These are phyloP conservation scores for Helobdella robusta DNA, from an alignment of 2,888 invertebrate genomes.

Conservation along the genomic window DNA sequence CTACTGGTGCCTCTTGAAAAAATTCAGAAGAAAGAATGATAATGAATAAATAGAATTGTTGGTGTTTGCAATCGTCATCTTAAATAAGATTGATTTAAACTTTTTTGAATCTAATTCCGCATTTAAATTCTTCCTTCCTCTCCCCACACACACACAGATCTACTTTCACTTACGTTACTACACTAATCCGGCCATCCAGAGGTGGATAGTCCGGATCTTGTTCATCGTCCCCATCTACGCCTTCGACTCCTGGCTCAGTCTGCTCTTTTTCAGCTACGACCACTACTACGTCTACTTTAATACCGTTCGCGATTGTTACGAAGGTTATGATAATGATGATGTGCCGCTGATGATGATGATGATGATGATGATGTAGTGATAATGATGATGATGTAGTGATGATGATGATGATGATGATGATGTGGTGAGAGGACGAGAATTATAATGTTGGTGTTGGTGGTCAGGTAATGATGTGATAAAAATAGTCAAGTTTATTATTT, in stretches of 20 bases:
- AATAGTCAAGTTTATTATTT: neutral
- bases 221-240: constrained; percentile 99
- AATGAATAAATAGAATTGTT: too few species aligned
- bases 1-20: too few species aligned
- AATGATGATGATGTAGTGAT: neutral
- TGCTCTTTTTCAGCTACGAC: constrained; percentile 93
- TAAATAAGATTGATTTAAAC: too few species aligned
- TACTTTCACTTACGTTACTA: constrained; percentile 97
- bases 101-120: too few species aligned
- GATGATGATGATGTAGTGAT: neutral
- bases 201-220: constrained; percentile 96
- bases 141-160: too few species aligned
- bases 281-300: constrained; percentile 98
- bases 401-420: neutral
- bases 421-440: neutral
- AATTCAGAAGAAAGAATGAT: too few species aligned
- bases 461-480: neutral
- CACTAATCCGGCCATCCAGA: constrained; percentile 94
- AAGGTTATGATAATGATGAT: constrained; percentile 62
- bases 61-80: too few species aligned
- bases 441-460: neutral
- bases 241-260: constrained; percentile 93
- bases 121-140: too few species aligned
- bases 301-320: constrained; percentile 96
- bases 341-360: constrained; percentile 5